Base-by-base conservation (phyloP, 2,888 invertebrate genomes). In the Acronicta psi region DNA sequence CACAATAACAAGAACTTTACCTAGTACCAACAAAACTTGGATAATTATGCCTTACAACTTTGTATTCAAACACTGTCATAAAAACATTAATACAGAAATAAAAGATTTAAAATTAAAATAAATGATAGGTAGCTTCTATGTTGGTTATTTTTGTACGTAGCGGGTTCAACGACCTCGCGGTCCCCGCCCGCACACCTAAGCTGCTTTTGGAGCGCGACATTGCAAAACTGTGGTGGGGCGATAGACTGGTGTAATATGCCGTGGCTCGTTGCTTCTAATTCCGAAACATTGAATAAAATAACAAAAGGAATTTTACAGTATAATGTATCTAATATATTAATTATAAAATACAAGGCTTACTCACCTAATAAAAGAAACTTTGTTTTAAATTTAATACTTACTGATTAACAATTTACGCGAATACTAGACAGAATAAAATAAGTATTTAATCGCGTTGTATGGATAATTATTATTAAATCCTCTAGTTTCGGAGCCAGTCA, bases 151-250 rank as follows among this genome's bases (percentile, higher is more conserved):
- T 87, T 79, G 82, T 79, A 66, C 76, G 81, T 81, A 75, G 77
- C 77, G 81, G 79, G 91, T 88, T 91, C 89, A 81, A 81, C 82
- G 89, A 91, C 90, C 91, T 81, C 66, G 61, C 82, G 66, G 73
- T 80, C 83, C 80, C 84, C 89, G 84, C 86, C 85, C 84, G 84
- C 86, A 83, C 85, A 75, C 81, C 79, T 76, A 80, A 81, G 80
- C 81, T 88, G 85, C 86, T 90, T 90, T 89, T 77, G 85, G 89
- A 89, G 88, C 87, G 88, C 88, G 85, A 89, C 89, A 89, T 90
- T 89, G 89, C 90, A 85, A 75, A 73, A 77, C 70, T 60, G 67
- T 73, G 68, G 77, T 70, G 72, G 75, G 77, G 77, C 64, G 58
- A 59, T 59, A 59, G 63, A 66, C 56, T 46, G 51, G 50, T 59